Evolutionary conservation across 2,797 vertebrate species (phyloP), one percentile per base, ranked within the genome.

Genomic region (Tiaroga cobitis): DNA sequence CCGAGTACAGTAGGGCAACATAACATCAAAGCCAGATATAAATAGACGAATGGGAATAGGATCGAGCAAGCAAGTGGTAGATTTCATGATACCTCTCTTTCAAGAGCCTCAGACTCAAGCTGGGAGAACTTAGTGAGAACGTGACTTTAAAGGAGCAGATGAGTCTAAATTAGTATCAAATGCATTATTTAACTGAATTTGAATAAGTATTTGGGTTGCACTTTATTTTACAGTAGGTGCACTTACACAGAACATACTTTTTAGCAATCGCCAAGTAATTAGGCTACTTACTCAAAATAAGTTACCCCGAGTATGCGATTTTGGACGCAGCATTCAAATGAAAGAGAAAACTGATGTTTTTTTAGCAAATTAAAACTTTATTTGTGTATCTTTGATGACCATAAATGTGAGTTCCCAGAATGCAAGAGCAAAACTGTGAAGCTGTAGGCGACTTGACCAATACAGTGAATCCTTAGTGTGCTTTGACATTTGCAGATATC

Each of bases 311-410:
- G 21, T 56, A 24, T 59, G 8, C 0, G 6, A 32, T 32, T 65
- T 7, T 0, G 0, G 5, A 63, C 1, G 5, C n/a, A 29, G 26
- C 9, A 21, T 34, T 61, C 61, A 75, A 39, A 84, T 68, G 19
- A 84, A 11, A 46, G 15, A 19, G 29, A 21, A 32, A 37, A 1
- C 74, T 11, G 19, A 32, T 13, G 32, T 18, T 49, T 78, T 78
- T 51, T 83, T 26, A 41, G 19, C 19, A 29, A 89, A 88, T 87
- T 90, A 94, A 91, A 94, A 95, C 92, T 93, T 93, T 91, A 90
- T 94, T 91, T 88, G 94, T 94, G 95, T 93, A 92, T 95, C 91
- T 90, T 86, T 89, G 91, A 91, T 92, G 85, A 91, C 59, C 88
- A 92, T 87, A 86, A 89, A 84, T 85, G 86, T 86, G 93, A 90